Conservation (phyloP, 2,797 vertebrate genomes). For the Smutsia temminckii region DNA sequence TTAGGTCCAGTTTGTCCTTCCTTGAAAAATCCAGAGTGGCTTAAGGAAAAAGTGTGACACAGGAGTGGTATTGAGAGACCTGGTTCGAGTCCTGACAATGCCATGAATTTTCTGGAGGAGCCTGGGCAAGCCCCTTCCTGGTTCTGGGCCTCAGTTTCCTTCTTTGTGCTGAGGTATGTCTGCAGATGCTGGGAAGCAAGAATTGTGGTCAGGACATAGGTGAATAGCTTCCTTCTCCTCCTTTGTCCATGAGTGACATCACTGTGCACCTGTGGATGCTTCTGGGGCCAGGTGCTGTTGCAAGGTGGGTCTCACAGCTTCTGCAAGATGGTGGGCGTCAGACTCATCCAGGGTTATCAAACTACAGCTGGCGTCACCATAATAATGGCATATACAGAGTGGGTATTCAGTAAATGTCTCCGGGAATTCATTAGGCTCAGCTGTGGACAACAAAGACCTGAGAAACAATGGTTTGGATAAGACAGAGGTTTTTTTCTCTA, state of each 20-base stretch:
- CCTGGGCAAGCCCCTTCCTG: neutral
- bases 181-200: neutral
- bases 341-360: neutral
- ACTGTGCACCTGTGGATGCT: neutral
- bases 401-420: neutral
- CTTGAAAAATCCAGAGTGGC: neutral
- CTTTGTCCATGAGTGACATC: neutral
- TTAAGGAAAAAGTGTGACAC: slow-evolving; percentile 61
- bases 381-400: neutral
- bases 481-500: neutral
- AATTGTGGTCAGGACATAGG: neutral
- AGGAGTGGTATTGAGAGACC: slow-evolving; percentile 55
- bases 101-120: slow-evolving; percentile 54
- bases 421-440: neutral
- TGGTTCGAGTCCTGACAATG: slow-evolving; percentile 34
- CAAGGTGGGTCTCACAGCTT: neutral
- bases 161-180: neutral
- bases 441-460: neutral
- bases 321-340: neutral
- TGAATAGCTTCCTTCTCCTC: neutral
- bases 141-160: neutral
- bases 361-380: neutral
- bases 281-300: neutral
- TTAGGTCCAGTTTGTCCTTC: neutral
- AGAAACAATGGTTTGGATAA: neutral